These are phyloP conservation scores for Oxyura jamaicensis DNA, from an alignment of 2,113 vertebrate species.

Conservation along the genomic window DNA sequence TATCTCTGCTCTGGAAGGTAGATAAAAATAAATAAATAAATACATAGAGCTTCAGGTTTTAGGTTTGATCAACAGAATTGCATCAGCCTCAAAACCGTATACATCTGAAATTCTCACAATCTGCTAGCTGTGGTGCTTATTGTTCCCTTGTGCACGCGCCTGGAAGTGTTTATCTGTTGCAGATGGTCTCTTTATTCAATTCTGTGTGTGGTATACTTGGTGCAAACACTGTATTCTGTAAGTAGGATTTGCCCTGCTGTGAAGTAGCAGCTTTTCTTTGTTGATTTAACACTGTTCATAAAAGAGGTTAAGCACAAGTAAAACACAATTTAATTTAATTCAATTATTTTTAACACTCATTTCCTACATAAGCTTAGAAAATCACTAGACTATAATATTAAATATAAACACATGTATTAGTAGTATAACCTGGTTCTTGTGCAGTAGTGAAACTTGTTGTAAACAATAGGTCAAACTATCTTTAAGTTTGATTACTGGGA, in stretches of 20 bases:
- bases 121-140: accelerated
- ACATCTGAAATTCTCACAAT: not conserved
- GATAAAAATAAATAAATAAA: not conserved
- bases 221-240: not conserved
- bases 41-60: not conserved
- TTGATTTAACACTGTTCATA: not conserved
- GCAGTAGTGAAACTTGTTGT: not conserved
- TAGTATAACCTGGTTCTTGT: not conserved
- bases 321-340: not conserved
- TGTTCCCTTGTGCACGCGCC: not conserved
- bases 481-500: not conserved
- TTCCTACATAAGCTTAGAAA: not conserved
- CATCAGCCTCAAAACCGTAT: not conserved
- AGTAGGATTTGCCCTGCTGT: not conserved
- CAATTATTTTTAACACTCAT: not conserved
- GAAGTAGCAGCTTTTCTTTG: not conserved
- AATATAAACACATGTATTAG: not conserved
- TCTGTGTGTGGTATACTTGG: not conserved
- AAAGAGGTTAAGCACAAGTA: not conserved
- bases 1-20: not conserved
- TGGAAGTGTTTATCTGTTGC: not conserved
- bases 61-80: not conserved
- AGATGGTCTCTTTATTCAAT: not conserved
- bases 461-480: not conserved
- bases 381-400: not conserved